A percentile compares a stretch with the other conserved stretches of the same genome.
These are phyloP conservation scores for Anabas testudineus DNA, from an alignment of 2,797 vertebrate species.

Conservation along the genomic window DNA sequence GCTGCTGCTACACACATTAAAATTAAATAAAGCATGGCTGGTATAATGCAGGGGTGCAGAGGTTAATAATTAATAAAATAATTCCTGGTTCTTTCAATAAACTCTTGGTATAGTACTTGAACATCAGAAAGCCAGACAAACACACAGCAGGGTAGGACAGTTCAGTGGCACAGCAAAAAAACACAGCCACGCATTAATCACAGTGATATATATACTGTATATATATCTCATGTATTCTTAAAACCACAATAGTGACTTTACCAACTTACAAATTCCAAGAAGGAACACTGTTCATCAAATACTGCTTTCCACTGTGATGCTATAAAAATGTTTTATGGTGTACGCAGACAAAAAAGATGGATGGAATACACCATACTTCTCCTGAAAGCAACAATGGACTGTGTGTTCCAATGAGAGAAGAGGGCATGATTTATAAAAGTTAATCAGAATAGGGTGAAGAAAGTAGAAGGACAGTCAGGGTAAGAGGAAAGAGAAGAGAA, in stretches of 20 bases:
- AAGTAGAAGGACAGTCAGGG: neutral
- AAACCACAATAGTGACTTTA: slow-evolving; percentile 5
- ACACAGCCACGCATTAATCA: slow-evolving; percentile 5
- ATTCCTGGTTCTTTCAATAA: too few species aligned
- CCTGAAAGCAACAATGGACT: too few species aligned
- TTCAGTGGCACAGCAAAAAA: slow-evolving; percentile 6
- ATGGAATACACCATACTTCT: too few species aligned
- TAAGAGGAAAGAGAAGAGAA: neutral
- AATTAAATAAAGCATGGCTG: neutral
- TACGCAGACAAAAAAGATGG: too few species aligned
- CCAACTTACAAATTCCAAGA: neutral
- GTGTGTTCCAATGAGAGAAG: too few species aligned
- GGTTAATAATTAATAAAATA: too few species aligned
- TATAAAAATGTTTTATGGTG: too few species aligned
- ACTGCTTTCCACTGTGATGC: neutral
- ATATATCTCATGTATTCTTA: neutral
- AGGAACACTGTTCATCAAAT: neutral
- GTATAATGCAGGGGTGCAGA: neutral
- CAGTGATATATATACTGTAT: neutral
- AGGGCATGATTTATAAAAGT: too few species aligned
- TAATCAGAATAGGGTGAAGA: neutral
- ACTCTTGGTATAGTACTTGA: too few species aligned
- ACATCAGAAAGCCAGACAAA: neutral
- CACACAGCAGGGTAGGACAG: neutral
- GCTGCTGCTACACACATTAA: neutral